These are phyloP conservation scores for Ectemnius cavifrons DNA, from an alignment of 2,888 invertebrate genomes.

Conservation along the genomic window DNA sequence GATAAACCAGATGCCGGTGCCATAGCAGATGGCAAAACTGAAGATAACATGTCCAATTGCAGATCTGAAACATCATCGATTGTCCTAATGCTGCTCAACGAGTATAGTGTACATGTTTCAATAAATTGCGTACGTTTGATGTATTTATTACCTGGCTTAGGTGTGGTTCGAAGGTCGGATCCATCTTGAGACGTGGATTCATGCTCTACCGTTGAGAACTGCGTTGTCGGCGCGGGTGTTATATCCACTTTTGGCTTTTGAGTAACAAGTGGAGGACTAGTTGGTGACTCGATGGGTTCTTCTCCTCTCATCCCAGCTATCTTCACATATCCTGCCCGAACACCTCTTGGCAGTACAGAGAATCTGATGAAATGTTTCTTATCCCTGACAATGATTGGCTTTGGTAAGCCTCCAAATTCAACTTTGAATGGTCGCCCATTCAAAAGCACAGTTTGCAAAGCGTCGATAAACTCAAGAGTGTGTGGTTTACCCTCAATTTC, in stretches of 20 bases:
- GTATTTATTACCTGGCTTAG: constrained; percentile 63
- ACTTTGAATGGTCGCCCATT: constrained; percentile 89
- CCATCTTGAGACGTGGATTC: constrained; percentile 73
- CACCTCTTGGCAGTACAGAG: constrained; percentile 86
- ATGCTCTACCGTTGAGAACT: constrained; percentile 56
- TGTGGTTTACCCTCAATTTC: constrained; percentile 85
- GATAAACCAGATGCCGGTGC: constrained; percentile 79
- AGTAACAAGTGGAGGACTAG: constrained; percentile 49
- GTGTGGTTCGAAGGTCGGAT: constrained; percentile 62
- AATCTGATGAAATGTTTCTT: constrained; percentile 90
- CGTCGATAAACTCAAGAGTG: constrained; percentile 89
- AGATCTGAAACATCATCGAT: constrained; percentile 63
- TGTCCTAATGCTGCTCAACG: background rate
- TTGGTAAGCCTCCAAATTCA: constrained; percentile 91
- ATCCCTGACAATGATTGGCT: constrained; percentile 86
- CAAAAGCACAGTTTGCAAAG: constrained; percentile 86
- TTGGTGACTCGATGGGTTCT: constrained; percentile 70
- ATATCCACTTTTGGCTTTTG: constrained; percentile 57
- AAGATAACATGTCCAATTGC: constrained; percentile 83
- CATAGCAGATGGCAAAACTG: constrained; percentile 82
- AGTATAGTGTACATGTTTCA: no score
- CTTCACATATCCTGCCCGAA: constrained; percentile 85
- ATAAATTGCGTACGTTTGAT: background rate
- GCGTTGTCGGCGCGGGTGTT: constrained; percentile 40
- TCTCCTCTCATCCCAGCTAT: constrained; percentile 87